Conservation (phyloP, 2,888 invertebrate genomes). For the Drosophila phalerata region DNA sequence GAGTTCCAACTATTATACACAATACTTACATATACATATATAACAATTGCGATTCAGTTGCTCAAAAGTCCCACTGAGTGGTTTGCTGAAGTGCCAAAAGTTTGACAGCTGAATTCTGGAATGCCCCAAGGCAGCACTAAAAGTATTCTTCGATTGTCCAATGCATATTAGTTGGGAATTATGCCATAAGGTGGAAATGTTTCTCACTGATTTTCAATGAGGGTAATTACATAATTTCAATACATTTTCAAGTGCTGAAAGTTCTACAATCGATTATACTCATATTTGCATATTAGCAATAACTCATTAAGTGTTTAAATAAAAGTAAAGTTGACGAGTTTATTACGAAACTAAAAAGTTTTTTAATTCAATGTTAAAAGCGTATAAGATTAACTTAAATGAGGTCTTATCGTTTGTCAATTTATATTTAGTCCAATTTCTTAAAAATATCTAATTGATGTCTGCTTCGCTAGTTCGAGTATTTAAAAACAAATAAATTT, state of each 20-base stretch:
- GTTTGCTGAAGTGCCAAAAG: conserved; percentile 54
- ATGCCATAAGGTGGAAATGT: conserved; percentile 64
- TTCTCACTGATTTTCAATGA: conserved; percentile 31
- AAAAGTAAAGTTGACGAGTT: not conserved
- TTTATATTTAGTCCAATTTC: too few species aligned
- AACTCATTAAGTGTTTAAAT: not conserved
- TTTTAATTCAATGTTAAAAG: not conserved
- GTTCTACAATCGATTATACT: not conserved
- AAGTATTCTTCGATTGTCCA: conserved; percentile 64
- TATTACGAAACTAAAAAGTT: not conserved
- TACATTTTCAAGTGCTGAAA: not conserved
- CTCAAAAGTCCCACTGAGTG: conserved; percentile 47
- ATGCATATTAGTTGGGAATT: conserved; percentile 53
- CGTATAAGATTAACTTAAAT: not conserved
- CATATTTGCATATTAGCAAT: not conserved
- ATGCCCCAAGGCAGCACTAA: conserved; percentile 58
- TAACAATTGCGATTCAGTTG: conserved; percentile 26
- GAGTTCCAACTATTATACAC: conserved; percentile 38
- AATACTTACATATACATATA: conserved; percentile 14
- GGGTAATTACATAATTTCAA: conserved; percentile 8
- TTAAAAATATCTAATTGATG: too few species aligned
- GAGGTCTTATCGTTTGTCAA: not conserved
- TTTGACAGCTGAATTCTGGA: conserved; percentile 61
- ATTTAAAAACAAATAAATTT: not conserved
- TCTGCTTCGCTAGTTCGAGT: too few species aligned